Evolutionary conservation across 2,797 vertebrate species (phyloP).

Genomic region (Novumbra hubbsi): DNA sequence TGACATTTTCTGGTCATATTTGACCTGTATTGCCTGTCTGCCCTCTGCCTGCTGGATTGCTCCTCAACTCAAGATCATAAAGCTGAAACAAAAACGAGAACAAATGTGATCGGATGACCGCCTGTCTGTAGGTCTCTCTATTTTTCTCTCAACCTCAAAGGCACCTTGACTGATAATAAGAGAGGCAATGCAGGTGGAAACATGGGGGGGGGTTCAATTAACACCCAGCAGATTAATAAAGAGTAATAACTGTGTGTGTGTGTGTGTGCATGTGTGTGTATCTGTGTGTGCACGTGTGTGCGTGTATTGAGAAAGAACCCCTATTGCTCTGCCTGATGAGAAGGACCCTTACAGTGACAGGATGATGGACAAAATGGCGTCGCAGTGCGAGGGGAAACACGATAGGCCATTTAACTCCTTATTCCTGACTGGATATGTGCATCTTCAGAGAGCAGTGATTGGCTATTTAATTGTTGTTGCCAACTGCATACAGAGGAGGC

Average conservation of each 20-base stretch:
- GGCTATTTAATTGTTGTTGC: neutral
- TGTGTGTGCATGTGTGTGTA: constrained; percentile 6
- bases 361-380: neutral
- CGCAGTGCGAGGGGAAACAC: neutral
- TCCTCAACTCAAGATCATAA: too few species aligned
- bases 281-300: neutral
- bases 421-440: neutral
- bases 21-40: too few species aligned
- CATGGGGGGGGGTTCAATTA: constrained; percentile 81
- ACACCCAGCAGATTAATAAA: constrained; percentile 83
- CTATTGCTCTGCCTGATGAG: constrained; percentile 61
- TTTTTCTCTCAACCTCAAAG: constrained; percentile 63
- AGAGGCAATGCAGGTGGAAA: constrained; percentile 74
- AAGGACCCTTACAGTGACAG: constrained; percentile 27
- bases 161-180: constrained; percentile 85
- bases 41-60: too few species aligned
- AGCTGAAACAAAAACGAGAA: too few species aligned
- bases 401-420: neutral
- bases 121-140: neutral
- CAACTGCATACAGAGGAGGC: neutral
- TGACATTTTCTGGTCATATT: too few species aligned
- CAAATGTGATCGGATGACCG: too few species aligned
- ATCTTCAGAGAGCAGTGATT: neutral
- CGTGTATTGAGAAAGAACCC: constrained; percentile 37
- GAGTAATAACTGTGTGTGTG: constrained; percentile 68